These are phyloP conservation scores for Mesoligia furuncula DNA, from an alignment of 2,888 invertebrate species.

Conservation along the genomic window DNA sequence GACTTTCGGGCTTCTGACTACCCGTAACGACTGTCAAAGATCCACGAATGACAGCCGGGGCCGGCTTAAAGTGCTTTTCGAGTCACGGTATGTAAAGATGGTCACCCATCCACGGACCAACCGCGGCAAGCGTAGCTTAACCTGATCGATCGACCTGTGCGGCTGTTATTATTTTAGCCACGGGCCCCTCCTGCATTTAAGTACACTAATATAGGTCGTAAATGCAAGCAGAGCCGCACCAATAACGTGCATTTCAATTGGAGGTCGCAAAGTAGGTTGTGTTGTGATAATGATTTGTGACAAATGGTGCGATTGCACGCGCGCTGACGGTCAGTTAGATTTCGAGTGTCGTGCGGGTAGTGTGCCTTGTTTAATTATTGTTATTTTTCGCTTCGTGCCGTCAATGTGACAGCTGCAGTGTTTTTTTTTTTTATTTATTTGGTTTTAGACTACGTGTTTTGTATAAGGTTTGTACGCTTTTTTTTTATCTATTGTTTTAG, in stretches of 20 bases:
- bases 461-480: slow-evolving; percentile 40
- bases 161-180: too few relatives aligned
- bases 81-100: too few relatives aligned
- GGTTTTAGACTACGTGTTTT: slow-evolving; percentile 5
- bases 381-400: slow-evolving; percentile 18
- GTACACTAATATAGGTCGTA: background rate
- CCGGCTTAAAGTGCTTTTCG: too few relatives aligned
- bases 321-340: slow-evolving; percentile 61
- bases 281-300: slow-evolving; percentile 66
- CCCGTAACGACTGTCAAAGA: too few relatives aligned
- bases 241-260: slow-evolving; percentile 49
- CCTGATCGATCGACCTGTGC: too few relatives aligned
- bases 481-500: background rate
- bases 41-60: background rate
- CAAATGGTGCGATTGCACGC: slow-evolving; percentile 58
- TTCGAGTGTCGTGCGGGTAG: slow-evolving; percentile 56
- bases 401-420: slow-evolving; percentile 47
- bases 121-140: too few relatives aligned
- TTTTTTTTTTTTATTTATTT: slow-evolving; percentile 2
- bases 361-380: slow-evolving; percentile 44
- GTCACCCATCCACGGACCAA: too few relatives aligned
- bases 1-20: too few relatives aligned
- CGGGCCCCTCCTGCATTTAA: too few relatives aligned
- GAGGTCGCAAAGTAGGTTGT: slow-evolving; percentile 65
- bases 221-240: slow-evolving; percentile 22